These are phyloP conservation scores for Onychomys torridus DNA, from an alignment of 2,797 vertebrate species.

Conservation along the genomic window DNA sequence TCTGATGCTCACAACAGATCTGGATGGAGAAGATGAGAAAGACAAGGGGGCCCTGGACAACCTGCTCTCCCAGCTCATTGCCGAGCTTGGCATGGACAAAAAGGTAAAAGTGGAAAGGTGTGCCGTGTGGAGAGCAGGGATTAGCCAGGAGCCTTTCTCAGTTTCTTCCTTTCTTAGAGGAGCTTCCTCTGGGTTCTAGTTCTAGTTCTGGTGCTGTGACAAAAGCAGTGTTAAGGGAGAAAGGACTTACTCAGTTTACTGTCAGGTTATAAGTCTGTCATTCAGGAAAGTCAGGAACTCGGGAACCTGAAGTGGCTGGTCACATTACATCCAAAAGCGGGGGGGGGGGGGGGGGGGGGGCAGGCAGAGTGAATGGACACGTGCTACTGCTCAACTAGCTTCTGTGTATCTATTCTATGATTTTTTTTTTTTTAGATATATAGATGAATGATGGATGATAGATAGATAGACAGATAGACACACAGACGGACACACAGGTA, in stretches of 20 bases:
- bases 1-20: slow-evolving; percentile 98
- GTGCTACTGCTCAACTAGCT: not conserved
- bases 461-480: not conserved
- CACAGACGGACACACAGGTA: accelerated
- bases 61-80: slow-evolving; percentile 95
- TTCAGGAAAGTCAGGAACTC: not conserved
- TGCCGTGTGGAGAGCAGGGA: not conserved
- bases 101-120: slow-evolving; percentile 89
- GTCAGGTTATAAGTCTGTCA: not conserved
- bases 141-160: not conserved
- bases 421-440: not conserved
- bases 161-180: not conserved
- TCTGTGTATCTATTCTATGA: not conserved
- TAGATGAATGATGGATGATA: not conserved
- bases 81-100: slow-evolving; percentile 97
- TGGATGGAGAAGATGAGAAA: slow-evolving; percentile 99
- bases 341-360: no score
- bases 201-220: not conserved
- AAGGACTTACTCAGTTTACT: not conserved
- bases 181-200: not conserved
- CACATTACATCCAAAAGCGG: not conserved
- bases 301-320: not conserved
- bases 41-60: slow-evolving; percentile 98
- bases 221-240: not conserved
- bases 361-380: not conserved